Evolutionary conservation across 64 coral and sea anemone genomes (phyloP).

Genomic region (Anthopleura sola): DNA sequence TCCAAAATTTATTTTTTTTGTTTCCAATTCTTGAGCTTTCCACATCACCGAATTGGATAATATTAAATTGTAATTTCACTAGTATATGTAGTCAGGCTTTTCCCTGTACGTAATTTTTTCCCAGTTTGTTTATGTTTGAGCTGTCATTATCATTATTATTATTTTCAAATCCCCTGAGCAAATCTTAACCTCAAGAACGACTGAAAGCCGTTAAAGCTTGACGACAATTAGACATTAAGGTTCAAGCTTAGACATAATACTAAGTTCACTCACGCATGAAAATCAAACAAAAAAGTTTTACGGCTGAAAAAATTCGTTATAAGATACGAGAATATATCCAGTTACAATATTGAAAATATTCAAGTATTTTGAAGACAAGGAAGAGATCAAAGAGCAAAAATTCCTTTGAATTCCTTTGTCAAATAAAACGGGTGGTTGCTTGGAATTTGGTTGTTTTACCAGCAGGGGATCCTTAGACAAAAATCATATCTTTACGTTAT

Average conservation of each 20-base stretch:
- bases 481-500: no score
- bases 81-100: no score
- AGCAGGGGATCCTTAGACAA: not conserved
- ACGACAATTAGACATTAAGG: not conserved
- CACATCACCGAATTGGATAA: no score
- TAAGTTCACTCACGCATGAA: not conserved
- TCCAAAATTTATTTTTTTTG: no score
- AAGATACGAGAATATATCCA: not conserved
- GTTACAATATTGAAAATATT: not conserved
- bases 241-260: not conserved
- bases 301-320: not conserved
- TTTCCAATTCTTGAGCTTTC: no score
- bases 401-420: not conserved
- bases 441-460: not conserved
- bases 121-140: not conserved
- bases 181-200: not conserved
- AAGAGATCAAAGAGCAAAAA: slow-evolving; percentile 1
- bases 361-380: not conserved
- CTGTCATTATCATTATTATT: not conserved
- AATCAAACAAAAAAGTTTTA: not conserved
- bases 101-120: no score
- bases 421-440: not conserved
- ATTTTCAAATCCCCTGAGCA: not conserved
- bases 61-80: no score
- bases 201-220: not conserved